Evolutionary conservation across 1,140 invertebrate species (phyloP).

Genomic region (Drosophila ogumai): DNA sequence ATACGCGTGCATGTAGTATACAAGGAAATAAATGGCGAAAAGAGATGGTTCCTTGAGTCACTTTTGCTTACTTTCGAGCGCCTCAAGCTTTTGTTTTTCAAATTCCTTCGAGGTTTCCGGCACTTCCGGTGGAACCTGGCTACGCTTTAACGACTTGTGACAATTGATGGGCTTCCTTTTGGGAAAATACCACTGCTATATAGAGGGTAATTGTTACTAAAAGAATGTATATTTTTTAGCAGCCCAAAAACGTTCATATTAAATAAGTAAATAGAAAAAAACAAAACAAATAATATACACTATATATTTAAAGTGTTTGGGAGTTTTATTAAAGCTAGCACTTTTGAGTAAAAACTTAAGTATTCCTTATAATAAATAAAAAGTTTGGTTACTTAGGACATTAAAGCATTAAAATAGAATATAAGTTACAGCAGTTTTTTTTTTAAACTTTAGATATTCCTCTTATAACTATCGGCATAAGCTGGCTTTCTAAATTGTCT

Average conservation of each 20-base stretch:
- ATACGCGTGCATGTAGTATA: slow-evolving; percentile 8
- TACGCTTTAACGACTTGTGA: slow-evolving; percentile 9
- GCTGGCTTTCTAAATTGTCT: not conserved
- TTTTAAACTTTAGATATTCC: not conserved
- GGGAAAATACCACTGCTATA: not conserved
- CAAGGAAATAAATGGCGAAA: slow-evolving; percentile 32
- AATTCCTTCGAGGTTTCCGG: not conserved
- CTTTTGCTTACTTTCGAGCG: slow-evolving; percentile 7
- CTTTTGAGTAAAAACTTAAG: too few relatives aligned
- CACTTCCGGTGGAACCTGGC: not conserved
- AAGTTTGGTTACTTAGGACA: too few relatives aligned
- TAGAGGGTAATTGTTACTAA: not conserved
- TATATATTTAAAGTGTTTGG: too few relatives aligned
- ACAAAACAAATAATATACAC: too few relatives aligned
- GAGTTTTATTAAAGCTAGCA: too few relatives aligned
- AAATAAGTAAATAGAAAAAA: too few relatives aligned
- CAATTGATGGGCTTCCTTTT: slow-evolving; percentile 1
- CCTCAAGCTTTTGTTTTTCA: slow-evolving; percentile 16
- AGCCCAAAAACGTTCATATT: too few relatives aligned
- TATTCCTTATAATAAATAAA: too few relatives aligned
- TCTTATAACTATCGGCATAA: not conserved
- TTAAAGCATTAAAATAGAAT: not conserved
- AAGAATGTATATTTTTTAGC: too few relatives aligned
- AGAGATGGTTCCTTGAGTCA: slow-evolving; percentile 13
- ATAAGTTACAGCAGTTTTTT: not conserved